phyloP scores from a whole-genome alignment of 2,797 vertebrate species.

The Brachyalestes nurse region DNA sequence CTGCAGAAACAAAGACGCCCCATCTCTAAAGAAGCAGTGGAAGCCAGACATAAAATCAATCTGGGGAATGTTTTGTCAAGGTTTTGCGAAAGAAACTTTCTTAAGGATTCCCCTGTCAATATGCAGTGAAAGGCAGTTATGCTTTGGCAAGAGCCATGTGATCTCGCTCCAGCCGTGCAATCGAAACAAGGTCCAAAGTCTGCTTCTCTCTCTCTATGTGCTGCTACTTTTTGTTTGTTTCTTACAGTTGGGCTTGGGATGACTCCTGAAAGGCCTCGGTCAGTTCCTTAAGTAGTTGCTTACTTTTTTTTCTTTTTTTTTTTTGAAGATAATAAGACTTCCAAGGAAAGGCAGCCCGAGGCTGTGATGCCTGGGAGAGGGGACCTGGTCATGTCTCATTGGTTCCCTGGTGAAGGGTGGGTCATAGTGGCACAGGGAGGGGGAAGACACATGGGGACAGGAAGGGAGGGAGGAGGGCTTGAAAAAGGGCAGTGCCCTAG shows the following conservation, averaged over 20 bases:
- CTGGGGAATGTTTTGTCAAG: constrained; percentile 80
- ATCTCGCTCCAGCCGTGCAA: constrained; percentile 69
- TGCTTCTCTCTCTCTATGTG: constrained; percentile 66
- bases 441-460: constrained; percentile 41
- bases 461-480: constrained; percentile 37
- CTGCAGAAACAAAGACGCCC: constrained; percentile 64
- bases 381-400: constrained; percentile 65
- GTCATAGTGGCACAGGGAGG: constrained; percentile 51
- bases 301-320: constrained; percentile 10
- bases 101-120: constrained; percentile 78
- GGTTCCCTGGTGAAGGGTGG: constrained; percentile 57
- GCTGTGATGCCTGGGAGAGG: constrained; percentile 58
- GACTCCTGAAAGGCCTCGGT: constrained; percentile 47
- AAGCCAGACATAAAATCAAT: constrained; percentile 82
- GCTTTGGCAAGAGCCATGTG: constrained; percentile 74
- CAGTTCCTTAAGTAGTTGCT: constrained; percentile 47
- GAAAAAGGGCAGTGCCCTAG: constrained; percentile 55
- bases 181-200: constrained; percentile 67
- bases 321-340: constrained; percentile 63
- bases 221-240: constrained; percentile 69
- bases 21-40: constrained; percentile 60
- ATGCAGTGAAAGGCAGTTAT: constrained; percentile 72
- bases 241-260: constrained; percentile 66
- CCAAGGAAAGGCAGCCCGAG: constrained; percentile 56
- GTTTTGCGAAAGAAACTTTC: constrained; percentile 78